Evolutionary conservation across 2,113 vertebrate genomes (phyloP), one percentile per base, ranked within the genome.

Genomic region (Formicarius rufipectus): DNA sequence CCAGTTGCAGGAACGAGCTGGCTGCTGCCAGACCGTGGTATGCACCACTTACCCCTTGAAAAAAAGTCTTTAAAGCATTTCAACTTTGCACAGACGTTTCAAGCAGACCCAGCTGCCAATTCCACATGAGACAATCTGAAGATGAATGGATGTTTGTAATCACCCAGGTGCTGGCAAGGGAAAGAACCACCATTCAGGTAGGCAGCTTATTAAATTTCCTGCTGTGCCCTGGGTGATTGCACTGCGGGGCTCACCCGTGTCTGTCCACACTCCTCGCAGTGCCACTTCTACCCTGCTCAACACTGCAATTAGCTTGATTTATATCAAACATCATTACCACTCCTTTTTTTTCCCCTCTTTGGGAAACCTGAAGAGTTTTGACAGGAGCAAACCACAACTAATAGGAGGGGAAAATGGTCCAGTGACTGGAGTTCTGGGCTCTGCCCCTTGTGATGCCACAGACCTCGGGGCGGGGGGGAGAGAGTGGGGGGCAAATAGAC

Each of bases 141-240:
- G 95, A 95, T 88, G 94, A 96, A 92, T 89, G 92, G 72, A 19
- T 93, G 88, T 78, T 92, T 95, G 85, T 81, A 92, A 78, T 91
- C 92, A 94, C 4, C 39, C 83, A 63, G 90, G 87, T n/a, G 8
- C 81, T 93, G 95, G 83, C 23, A 20, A 52, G 63, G 69, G 88
- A 37, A 71, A 76, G 88, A 89, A 72, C 73, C 53, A 18, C 90
- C 49, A 5, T 79, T 92, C 96, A 93, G 94, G 92, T 68, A 68
- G 88, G 73, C 47, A 52, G 85, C 28, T 89, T 92, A 83, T 95
- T 87, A 58, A 84, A 64, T 89, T 66, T 63, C 15, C 39, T 3
- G 5, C 9, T 5, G 28, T 88, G 87, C 92, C 91, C 31, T 21
- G 82, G 79, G 44, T 84, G 52, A 42, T 37, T 37, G 93, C 78